Percentiles rank a stretch among this genome's conserved stretches.
These are phyloP conservation scores for Ganaspis brasiliensis DNA, from an alignment of 2,888 invertebrate species.

Conservation along the genomic window DNA sequence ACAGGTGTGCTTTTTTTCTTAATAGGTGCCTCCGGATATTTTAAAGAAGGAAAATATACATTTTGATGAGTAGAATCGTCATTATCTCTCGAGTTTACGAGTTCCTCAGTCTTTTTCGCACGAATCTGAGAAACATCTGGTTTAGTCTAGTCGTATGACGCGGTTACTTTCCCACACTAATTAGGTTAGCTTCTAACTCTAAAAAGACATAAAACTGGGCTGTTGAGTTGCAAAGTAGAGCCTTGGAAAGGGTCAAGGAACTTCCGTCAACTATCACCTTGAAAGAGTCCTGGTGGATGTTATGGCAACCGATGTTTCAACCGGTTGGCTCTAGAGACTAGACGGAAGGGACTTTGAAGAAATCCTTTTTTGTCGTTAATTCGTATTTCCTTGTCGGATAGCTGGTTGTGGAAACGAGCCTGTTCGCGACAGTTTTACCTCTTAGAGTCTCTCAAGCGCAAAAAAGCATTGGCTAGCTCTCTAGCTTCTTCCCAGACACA, in stretches of 20 bases:
- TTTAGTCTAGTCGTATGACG: not conserved
- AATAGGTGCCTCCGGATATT: not conserved
- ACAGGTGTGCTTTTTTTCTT: slow-evolving; percentile 2
- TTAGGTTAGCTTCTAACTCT: not conserved
- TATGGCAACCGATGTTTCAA: slow-evolving; percentile 38
- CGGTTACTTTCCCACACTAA: slow-evolving; percentile 17
- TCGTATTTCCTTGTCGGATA: slow-evolving; percentile 34
- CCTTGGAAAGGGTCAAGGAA: slow-evolving; percentile 39
- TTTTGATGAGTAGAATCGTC: slow-evolving; percentile 12
- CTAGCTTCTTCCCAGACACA: slow-evolving; percentile 14
- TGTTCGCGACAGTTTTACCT: slow-evolving; percentile 36
- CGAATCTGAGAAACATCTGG: slow-evolving; percentile 13
- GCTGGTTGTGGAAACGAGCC: slow-evolving; percentile 24
- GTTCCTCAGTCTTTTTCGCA: not conserved
- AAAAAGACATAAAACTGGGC: not conserved
- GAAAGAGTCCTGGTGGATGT: slow-evolving; percentile 6
- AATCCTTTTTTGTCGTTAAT: slow-evolving; percentile 35
- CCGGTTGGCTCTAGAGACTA: slow-evolving; percentile 15
- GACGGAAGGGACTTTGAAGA: slow-evolving; percentile 41
- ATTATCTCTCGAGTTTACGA: not conserved
- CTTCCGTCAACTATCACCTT: slow-evolving; percentile 29
- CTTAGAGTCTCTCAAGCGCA: slow-evolving; percentile 5
- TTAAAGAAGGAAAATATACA: slow-evolving; percentile 14
- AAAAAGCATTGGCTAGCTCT: not conserved
- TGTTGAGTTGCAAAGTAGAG: not conserved